These are phyloP conservation scores for Amblyornis subalaris DNA, from an alignment of 2,113 vertebrate species.

Conservation along the genomic window DNA sequence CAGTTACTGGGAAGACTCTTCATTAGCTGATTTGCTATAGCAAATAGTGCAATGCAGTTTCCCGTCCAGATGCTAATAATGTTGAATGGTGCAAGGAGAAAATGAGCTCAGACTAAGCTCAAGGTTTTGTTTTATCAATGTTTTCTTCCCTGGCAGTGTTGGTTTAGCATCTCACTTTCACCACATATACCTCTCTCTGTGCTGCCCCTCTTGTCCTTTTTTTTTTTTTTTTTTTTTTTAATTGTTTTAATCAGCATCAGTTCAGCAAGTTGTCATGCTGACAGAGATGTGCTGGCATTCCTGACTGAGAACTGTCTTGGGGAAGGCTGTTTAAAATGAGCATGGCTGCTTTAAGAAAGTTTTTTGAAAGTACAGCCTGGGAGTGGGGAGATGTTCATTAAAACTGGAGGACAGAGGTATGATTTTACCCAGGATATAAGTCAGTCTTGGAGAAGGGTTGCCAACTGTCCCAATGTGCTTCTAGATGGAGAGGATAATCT, in stretches of 20 bases:
- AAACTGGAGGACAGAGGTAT: not conserved
- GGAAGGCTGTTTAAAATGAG: not conserved
- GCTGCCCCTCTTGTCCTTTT: not conserved
- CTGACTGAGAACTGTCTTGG: not conserved
- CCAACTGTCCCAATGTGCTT: not conserved
- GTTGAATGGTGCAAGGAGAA: not conserved
- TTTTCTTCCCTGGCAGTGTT: not conserved
- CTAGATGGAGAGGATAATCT: not conserved
- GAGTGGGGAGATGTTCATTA: not conserved
- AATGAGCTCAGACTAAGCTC: not conserved
- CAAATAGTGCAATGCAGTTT: not conserved
- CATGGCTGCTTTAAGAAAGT: not conserved
- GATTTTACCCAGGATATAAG: not conserved
- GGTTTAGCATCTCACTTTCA: not conserved
- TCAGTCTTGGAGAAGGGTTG: not conserved
- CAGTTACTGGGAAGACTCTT: not conserved
- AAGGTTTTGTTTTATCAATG: not conserved
- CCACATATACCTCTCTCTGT: not conserved
- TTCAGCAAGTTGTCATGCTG: not conserved
- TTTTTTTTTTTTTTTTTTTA: not conserved
- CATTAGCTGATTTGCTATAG: not conserved
- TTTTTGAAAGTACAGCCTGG: not conserved
- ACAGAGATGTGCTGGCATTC: not conserved
- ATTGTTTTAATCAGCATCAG: not conserved
- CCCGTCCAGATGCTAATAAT: not conserved